These are phyloP conservation scores for Neomonachus schauinslandi DNA, from an alignment of 2,113 vertebrate species.

Conservation along the genomic window DNA sequence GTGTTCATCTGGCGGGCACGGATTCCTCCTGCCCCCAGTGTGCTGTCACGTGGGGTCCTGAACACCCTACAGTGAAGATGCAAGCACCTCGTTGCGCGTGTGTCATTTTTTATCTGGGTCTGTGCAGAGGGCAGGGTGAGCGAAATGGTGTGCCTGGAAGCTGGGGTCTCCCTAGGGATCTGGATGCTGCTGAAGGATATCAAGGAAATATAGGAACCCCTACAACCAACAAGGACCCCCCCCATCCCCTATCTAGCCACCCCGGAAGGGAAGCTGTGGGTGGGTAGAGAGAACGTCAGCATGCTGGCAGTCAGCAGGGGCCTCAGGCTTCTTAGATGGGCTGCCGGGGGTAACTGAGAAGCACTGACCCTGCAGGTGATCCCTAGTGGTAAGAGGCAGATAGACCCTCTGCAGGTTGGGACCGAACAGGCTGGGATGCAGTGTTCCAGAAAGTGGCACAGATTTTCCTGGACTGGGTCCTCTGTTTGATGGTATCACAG, in stretches of 20 bases:
- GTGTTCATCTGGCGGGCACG: accelerated
- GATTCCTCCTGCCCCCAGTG: background rate
- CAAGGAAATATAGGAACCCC: background rate
- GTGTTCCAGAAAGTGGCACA: background rate
- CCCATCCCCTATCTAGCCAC: background rate
- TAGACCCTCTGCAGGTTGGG: background rate
- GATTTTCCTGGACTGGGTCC: background rate
- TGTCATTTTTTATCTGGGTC: background rate
- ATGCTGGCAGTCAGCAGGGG: background rate
- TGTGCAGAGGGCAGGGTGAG: background rate
- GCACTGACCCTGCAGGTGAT: background rate
- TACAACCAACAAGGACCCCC: background rate
- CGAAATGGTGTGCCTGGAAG: background rate
- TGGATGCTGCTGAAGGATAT: background rate
- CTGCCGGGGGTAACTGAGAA: background rate
- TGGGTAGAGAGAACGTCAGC: background rate
- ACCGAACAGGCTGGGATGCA: background rate
- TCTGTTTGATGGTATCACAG: background rate
- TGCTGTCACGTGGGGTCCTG: background rate
- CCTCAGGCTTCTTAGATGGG: accelerated
- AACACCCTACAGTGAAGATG: background rate
- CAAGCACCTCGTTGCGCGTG: background rate
- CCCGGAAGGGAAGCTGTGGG: background rate
- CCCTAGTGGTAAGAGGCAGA: background rate
- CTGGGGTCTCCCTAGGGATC: background rate